Conservation (phyloP, 2,888 invertebrate species). For the Brenthis hecate region DNA sequence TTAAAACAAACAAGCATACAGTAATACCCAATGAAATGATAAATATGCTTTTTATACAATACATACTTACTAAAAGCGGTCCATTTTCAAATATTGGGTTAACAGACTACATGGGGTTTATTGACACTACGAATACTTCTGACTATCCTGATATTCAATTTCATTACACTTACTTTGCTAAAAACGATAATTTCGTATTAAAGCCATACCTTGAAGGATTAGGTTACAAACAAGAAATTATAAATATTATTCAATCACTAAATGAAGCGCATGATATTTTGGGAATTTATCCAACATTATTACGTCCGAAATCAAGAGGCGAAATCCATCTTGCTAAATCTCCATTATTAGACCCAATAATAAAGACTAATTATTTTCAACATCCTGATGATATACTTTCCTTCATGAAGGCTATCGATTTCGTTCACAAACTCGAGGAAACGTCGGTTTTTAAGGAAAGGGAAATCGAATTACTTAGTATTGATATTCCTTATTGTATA, state of each 20-base stretch:
- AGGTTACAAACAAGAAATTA: constrained; percentile 49
- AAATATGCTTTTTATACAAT: constrained; percentile 63
- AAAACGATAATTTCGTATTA: constrained; percentile 50
- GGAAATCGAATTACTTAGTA: constrained; percentile 55
- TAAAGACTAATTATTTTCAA: constrained; percentile 83
- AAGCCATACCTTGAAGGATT: constrained; percentile 47
- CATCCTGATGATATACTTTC: constrained; percentile 77
- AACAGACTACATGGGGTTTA: constrained; percentile 75
- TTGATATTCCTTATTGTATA: constrained; percentile 60
- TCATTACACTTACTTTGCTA: constrained; percentile 58
- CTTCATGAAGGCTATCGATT: constrained; percentile 64
- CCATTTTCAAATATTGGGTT: constrained; percentile 66
- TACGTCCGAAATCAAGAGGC: constrained; percentile 81
- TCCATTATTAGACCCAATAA: constrained; percentile 70
- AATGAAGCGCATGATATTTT: constrained; percentile 58
- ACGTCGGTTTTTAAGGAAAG: constrained; percentile 63
- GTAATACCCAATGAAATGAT: constrained; percentile 44
- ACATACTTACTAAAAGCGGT: constrained; percentile 74
- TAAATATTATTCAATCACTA: constrained; percentile 48
- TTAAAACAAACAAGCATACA: constrained; percentile 45
- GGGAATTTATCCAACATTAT: constrained; percentile 60
- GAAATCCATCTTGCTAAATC: constrained; percentile 78
- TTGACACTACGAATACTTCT: constrained; percentile 65
- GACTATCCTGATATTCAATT: constrained; percentile 79
- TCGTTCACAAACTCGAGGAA: constrained; percentile 57